Evolutionary conservation across 2,797 vertebrate species (phyloP).

Genomic region (Micrastur ruficollis): DNA sequence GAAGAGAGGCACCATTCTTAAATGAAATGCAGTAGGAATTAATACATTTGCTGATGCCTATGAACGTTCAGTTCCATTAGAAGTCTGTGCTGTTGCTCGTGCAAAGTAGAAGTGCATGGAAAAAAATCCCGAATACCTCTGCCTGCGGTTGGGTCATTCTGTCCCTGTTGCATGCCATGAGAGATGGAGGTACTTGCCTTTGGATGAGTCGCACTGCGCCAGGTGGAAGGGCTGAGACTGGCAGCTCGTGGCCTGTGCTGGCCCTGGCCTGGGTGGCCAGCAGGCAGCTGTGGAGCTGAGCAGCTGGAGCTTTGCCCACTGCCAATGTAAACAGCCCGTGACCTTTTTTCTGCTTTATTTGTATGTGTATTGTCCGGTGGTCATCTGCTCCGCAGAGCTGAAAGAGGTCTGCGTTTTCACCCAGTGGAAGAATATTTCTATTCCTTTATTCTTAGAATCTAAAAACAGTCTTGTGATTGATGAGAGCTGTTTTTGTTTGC

Average conservation of each 20-base stretch:
- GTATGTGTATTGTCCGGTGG: accelerated
- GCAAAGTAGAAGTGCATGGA: not conserved
- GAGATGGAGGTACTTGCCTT: not conserved
- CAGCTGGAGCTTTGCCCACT: not conserved
- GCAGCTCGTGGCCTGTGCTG: not conserved
- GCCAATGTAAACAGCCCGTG: not conserved
- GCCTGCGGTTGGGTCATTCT: not conserved
- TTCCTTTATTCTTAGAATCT: not conserved
- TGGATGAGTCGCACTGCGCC: not conserved
- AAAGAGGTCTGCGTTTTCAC: accelerated
- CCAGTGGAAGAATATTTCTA: not conserved
- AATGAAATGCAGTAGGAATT: not conserved
- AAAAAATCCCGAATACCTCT: accelerated
- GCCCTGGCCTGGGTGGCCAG: not conserved
- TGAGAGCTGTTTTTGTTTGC: conserved; percentile 40
- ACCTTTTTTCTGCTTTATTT: not conserved
- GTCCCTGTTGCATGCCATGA: not conserved
- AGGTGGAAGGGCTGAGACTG: not conserved
- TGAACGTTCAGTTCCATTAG: not conserved
- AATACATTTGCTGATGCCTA: not conserved
- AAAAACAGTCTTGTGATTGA: not conserved
- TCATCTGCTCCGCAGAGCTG: not conserved
- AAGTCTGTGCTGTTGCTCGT: not conserved
- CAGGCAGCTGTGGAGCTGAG: not conserved
- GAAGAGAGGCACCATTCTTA: not conserved